phyloP scores from a whole-genome alignment of 2,888 invertebrate genomes.

The Chaetoderma sp. region DNA sequence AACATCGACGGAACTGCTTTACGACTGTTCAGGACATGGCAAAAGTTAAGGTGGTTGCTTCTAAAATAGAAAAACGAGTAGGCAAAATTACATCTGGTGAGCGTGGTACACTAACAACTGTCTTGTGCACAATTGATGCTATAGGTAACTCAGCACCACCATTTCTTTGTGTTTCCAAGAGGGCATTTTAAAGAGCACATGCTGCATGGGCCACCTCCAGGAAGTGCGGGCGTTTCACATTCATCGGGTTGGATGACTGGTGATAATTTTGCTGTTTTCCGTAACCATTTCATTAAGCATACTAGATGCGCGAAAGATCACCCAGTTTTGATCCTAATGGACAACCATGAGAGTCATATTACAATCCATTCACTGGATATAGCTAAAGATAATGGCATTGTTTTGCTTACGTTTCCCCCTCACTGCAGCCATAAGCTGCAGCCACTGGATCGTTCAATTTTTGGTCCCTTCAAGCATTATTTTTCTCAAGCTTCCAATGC shows the following conservation, averaged over 20 bases:
- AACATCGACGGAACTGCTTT: conserved; percentile 11
- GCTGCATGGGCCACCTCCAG: conserved; percentile 5
- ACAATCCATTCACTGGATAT: conserved; percentile 44
- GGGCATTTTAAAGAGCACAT: conserved; percentile 16
- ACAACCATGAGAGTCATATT: conserved; percentile 54
- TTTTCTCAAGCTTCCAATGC: conserved; percentile 46
- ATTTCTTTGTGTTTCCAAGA: conserved; percentile 17
- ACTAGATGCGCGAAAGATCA: conserved; percentile 43
- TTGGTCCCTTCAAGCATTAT: conserved; percentile 63
- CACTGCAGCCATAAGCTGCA: conserved; percentile 68
- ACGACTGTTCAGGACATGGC: conserved; percentile 22
- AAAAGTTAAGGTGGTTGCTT: conserved; percentile 16
- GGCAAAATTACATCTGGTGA: conserved; percentile 18
- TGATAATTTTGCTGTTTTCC: conserved; percentile 15
- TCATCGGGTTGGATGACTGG: conserved; percentile 34
- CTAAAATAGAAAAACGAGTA: conserved; percentile 2
- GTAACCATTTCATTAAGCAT: conserved; percentile 51
- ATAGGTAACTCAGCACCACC: conserved; percentile 15
- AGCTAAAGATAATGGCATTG: conserved; percentile 61
- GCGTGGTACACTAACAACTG: conserved; percentile 11
- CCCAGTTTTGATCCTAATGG: conserved; percentile 46
- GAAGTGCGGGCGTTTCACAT: conserved; percentile 11
- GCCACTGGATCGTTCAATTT: conserved; percentile 66
- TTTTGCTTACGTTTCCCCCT: conserved; percentile 63
- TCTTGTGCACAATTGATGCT: conserved; percentile 6